These are phyloP conservation scores for Pelmatolapia mariae DNA, from an alignment of 2,113 vertebrate genomes.

Conservation along the genomic window DNA sequence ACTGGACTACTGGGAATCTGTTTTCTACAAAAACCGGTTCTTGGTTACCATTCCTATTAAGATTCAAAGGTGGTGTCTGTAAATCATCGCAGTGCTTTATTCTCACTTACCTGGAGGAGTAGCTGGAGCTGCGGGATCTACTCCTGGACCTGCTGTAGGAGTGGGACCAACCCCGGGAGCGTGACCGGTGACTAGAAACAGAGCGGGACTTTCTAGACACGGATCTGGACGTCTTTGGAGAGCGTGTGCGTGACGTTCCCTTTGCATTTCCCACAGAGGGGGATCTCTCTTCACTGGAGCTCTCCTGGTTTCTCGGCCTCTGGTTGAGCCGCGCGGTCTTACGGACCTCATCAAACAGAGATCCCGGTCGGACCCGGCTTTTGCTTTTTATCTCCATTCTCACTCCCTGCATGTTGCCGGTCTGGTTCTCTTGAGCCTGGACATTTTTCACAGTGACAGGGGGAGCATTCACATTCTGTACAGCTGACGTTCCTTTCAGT, in stretches of 20 bases:
- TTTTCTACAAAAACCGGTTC: not conserved
- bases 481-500: constrained; percentile 76
- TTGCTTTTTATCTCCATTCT: constrained; percentile 95
- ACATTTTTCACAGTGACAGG: constrained; percentile 42
- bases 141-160: constrained; percentile 87
- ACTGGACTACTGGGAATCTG: not conserved
- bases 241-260: constrained; percentile 73
- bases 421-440: constrained; percentile 36
- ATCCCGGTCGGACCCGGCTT: constrained; percentile 89
- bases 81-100: not conserved
- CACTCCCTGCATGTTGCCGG: constrained; percentile 76
- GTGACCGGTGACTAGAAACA: constrained; percentile 80
- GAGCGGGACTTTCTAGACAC: constrained; percentile 84
- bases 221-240: constrained; percentile 79
- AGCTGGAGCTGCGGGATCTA: constrained; percentile 82
- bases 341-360: constrained; percentile 94
- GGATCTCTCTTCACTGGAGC: constrained; percentile 88
- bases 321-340: constrained; percentile 92
- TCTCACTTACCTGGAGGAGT: constrained; percentile 79
- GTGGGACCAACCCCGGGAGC: constrained; percentile 68
- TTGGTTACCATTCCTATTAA: not conserved
- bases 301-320: constrained; percentile 90
- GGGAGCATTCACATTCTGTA: constrained; percentile 29
- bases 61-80: not conserved
- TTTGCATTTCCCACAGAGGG: constrained; percentile 66